phyloP scores from a whole-genome alignment of 2,888 invertebrate genomes.

The Polylopha cassiicola region DNA sequence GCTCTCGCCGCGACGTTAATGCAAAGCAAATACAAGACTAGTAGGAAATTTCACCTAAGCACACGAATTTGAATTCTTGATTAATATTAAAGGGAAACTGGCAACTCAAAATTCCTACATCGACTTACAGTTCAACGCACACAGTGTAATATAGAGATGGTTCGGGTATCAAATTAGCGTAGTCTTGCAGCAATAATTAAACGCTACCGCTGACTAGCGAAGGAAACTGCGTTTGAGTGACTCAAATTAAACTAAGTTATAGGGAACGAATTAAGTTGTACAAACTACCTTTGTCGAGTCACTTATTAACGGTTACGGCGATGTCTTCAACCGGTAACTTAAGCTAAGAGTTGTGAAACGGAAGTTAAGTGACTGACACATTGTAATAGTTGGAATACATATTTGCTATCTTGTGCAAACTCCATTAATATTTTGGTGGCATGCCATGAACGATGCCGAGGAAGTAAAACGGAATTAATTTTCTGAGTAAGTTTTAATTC shows the following conservation, averaged over 20 bases:
- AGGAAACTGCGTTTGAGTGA: conserved; percentile 58
- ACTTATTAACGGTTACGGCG: neutral
- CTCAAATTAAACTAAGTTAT: conserved; percentile 63
- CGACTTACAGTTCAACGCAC: conserved; percentile 37
- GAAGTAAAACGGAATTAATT: too few relatives aligned
- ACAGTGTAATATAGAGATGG: conserved; percentile 45
- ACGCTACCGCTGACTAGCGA: conserved; percentile 33
- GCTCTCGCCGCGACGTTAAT: too few relatives aligned
- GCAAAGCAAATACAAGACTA: too few relatives aligned
- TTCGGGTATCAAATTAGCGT: conserved; percentile 59
- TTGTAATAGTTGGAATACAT: too few relatives aligned
- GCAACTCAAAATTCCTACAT: conserved; percentile 32
- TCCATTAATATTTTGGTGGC: too few relatives aligned
- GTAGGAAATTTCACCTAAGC: too few relatives aligned
- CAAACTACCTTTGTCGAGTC: conserved; percentile 34
- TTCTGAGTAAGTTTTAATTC: too few relatives aligned
- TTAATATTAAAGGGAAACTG: conserved; percentile 15
- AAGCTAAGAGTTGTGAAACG: too few relatives aligned
- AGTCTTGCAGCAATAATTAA: conserved; percentile 64
- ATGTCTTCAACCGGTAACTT: neutral
- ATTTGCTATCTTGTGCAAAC: too few relatives aligned
- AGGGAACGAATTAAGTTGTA: conserved; percentile 54
- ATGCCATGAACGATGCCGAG: too few relatives aligned
- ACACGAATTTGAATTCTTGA: conserved; percentile 2
- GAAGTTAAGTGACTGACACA: too few relatives aligned